Evolutionary conservation across 2,797 vertebrate species (phyloP).

Genomic region (Tragopan temminckii): DNA sequence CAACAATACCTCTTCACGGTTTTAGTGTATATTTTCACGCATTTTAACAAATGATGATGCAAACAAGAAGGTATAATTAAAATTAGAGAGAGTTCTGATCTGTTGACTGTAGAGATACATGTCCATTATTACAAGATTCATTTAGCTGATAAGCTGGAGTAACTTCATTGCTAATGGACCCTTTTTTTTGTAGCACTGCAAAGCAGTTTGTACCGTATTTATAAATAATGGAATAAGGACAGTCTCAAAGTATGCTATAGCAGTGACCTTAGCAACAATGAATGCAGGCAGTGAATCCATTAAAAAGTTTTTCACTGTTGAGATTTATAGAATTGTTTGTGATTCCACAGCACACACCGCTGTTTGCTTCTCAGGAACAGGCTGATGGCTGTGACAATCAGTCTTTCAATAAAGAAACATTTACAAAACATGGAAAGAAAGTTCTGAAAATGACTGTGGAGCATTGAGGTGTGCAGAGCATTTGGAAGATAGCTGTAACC

Average conservation of each 20-base stretch:
- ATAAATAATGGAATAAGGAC: slow-evolving; percentile 27
- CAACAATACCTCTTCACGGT: neutral
- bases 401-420: neutral
- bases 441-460: neutral
- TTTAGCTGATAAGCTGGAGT: neutral
- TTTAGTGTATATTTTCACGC: slow-evolving; percentile 25
- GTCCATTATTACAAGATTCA: neutral
- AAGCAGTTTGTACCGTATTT: neutral
- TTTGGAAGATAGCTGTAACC: neutral
- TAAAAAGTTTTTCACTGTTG: neutral
- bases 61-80: slow-evolving; percentile 53
- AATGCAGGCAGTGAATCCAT: neutral
- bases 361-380: neutral
- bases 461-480: neutral
- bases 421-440: neutral
- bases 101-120: slow-evolving; percentile 15
- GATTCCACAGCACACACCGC: neutral
- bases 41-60: slow-evolving; percentile 33
- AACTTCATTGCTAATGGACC: neutral
- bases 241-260: neutral
- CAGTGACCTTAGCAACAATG: neutral
- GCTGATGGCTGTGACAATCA: rapidly evolving
- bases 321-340: neutral
- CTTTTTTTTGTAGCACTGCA: neutral
- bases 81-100: neutral